phyloP scores from a whole-genome alignment of 2,888 invertebrate genomes.

The Podabrus alpinus region DNA sequence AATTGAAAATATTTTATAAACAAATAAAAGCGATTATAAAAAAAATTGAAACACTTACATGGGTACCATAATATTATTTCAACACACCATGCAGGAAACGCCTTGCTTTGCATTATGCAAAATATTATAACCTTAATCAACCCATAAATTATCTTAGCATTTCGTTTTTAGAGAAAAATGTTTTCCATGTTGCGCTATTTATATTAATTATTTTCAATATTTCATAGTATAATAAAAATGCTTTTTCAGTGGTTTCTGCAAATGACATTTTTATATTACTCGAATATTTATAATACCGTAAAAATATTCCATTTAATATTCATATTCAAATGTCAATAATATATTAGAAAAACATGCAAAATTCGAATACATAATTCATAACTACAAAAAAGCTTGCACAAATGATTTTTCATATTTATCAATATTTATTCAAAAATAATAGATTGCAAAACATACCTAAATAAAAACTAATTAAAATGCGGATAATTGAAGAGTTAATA shows the following conservation, averaged over 20 bases:
- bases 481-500: not conserved
- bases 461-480: not conserved
- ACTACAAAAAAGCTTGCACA: constrained; percentile 14
- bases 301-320: constrained; percentile 32
- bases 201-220: constrained; percentile 38
- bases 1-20: not conserved
- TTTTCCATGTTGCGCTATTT: constrained; percentile 27
- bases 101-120: not conserved
- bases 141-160: constrained; percentile 21
- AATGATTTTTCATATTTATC: constrained; percentile 1
- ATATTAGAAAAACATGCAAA: constrained; percentile 27
- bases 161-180: constrained; percentile 25
- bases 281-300: constrained; percentile 43
- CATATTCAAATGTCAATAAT: constrained; percentile 29
- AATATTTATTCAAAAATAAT: not conserved
- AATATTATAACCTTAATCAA: constrained; percentile 5
- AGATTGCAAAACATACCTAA: not conserved
- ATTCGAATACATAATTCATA: constrained; percentile 22
- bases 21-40: not conserved
- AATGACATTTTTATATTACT: constrained; percentile 46
- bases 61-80: not conserved
- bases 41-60: not conserved
- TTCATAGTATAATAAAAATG: constrained; percentile 40
- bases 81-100: not conserved
- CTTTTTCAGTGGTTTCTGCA: constrained; percentile 44